A percentile compares a stretch with the other conserved stretches of the same genome.
Evolutionary conservation across 2,888 invertebrate species (phyloP).

Genomic region (Heteromyza rotundicornis): DNA sequence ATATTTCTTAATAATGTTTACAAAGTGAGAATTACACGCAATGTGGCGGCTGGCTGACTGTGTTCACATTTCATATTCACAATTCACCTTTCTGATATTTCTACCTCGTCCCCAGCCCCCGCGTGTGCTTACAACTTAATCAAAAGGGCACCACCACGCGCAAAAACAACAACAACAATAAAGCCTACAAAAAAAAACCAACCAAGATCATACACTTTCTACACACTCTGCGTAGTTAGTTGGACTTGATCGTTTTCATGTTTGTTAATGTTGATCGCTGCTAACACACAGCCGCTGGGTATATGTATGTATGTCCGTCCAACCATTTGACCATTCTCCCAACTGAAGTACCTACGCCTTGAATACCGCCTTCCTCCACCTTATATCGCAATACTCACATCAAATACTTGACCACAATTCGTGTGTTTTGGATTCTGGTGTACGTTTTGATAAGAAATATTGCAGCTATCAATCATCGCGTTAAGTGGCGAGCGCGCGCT

Average conservation of each 20-base stretch:
- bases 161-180: not conserved
- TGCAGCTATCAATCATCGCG: constrained; percentile 50
- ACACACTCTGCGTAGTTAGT: too few relatives aligned
- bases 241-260: not conserved
- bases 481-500: constrained; percentile 38
- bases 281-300: too few relatives aligned
- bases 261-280: too few relatives aligned
- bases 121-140: constrained; percentile 10
- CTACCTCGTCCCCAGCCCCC: not conserved
- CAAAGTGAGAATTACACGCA: constrained; percentile 59
- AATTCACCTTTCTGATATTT: not conserved
- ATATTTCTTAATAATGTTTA: constrained; percentile 61
- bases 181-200: not conserved
- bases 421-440: constrained; percentile 5
- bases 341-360: not conserved
- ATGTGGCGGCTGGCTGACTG: constrained; percentile 16
- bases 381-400: too few relatives aligned
- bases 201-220: too few relatives aligned
- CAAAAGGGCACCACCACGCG: constrained; percentile 13
- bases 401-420: constrained; percentile 7
- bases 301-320: too few relatives aligned
- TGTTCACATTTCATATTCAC: not conserved
- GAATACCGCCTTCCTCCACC: too few relatives aligned
- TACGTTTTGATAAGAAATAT: constrained; percentile 49
- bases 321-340: not conserved